Conservation (phyloP, 2,797 vertebrate genomes). For the Cyclopterus lumpus region DNA sequence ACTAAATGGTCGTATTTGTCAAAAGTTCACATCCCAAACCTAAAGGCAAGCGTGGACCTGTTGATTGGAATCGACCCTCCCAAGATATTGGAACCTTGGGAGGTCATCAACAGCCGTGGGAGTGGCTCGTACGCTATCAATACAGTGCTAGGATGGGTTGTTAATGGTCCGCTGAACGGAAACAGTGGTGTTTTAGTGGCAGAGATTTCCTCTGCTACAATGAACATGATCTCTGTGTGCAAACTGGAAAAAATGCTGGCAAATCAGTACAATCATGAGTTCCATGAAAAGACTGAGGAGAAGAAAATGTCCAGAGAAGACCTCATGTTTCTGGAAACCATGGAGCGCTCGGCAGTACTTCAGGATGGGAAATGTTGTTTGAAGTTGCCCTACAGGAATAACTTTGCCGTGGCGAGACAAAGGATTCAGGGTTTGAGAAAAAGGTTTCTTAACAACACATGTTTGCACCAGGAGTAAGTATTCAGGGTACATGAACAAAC, state of each 20-base stretch:
- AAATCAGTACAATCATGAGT: neutral
- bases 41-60: neutral
- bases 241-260: neutral
- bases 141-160: neutral
- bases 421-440: too few species aligned
- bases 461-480: too few species aligned
- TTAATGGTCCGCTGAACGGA: neutral
- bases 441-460: too few species aligned
- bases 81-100: neutral
- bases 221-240: neutral
- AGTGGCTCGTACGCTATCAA: neutral
- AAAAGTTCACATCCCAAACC: neutral
- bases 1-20: slow-evolving; percentile 7
- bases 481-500: neutral
- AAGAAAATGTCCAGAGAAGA: neutral
- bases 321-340: too few species aligned
- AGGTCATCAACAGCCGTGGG: neutral
- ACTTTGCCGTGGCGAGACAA: too few species aligned
- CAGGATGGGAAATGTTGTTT: too few species aligned
- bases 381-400: too few species aligned
- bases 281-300: neutral
- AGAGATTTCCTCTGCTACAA: neutral
- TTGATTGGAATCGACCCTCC: neutral
- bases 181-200: neutral
- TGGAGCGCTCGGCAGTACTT: too few species aligned